Evolutionary conservation across 2,888 invertebrate genomes (phyloP).

Genomic region (Elgonia sp.): DNA sequence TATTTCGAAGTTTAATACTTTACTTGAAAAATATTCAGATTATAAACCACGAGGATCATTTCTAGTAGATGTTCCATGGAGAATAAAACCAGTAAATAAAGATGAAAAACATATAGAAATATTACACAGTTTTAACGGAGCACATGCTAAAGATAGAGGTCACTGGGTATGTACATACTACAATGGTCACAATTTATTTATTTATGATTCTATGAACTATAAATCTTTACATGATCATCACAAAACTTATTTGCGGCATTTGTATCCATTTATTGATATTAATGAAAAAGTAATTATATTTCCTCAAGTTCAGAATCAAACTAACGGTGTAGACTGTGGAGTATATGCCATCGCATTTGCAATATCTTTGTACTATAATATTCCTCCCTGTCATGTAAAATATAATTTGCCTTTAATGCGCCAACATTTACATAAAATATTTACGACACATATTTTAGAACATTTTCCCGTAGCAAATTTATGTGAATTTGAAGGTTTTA

Average conservation of each 20-base stretch:
- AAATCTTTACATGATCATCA: too few relatives aligned
- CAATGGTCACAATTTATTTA: not conserved
- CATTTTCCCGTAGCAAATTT: not conserved
- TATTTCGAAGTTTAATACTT: not conserved
- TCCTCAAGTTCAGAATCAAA: not conserved
- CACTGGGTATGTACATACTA: slow-evolving; percentile 15
- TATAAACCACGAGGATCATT: slow-evolving; percentile 5
- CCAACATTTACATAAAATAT: not conserved
- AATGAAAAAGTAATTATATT: slow-evolving; percentile 5
- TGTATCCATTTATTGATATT: slow-evolving; percentile 17
- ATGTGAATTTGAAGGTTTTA: not conserved
- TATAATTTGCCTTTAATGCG: not conserved
- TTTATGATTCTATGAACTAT: too few relatives aligned
- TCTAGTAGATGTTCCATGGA: not conserved
- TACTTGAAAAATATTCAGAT: not conserved
- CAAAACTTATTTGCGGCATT: slow-evolving; percentile 6
- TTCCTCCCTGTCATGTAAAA: not conserved
- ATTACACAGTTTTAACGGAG: slow-evolving; percentile 9
- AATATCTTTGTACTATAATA: slow-evolving; percentile 18
- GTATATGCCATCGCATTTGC: slow-evolving; percentile 1
- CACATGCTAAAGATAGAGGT: not conserved
- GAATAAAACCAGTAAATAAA: not conserved
- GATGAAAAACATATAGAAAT: slow-evolving; percentile 25
- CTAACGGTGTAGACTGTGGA: not conserved
- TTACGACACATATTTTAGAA: slow-evolving; percentile 11